Evolutionary conservation across 1,140 invertebrate genomes (phyloP).

Genomic region (Formica exsecta): DNA sequence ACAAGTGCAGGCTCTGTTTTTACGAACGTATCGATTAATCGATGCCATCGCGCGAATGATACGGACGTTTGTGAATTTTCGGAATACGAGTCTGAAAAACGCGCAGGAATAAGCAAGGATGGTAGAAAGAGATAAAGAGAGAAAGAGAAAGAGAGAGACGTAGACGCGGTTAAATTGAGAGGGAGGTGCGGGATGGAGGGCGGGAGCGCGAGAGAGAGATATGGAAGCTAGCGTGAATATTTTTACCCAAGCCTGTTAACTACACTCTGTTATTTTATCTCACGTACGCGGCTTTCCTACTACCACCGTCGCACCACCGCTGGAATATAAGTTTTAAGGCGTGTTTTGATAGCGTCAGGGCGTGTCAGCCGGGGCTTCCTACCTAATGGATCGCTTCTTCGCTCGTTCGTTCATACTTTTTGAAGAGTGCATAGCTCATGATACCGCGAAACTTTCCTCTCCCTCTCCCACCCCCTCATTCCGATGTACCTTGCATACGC

Average conservation of each 20-base stretch:
- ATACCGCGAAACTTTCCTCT: constrained; percentile 61
- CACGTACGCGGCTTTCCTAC: constrained; percentile 79
- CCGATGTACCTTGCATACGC: constrained; percentile 18
- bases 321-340: constrained; percentile 85
- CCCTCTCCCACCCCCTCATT: neutral
- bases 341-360: constrained; percentile 85
- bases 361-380: constrained; percentile 82
- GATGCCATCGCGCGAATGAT: constrained; percentile 17
- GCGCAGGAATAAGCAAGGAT: constrained; percentile 45
- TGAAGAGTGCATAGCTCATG: constrained; percentile 73
- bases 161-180: constrained; percentile 48
- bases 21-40: constrained; percentile 32
- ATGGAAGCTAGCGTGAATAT: constrained; percentile 80
- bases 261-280: constrained; percentile 84
- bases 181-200: constrained; percentile 31
- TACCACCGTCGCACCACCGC: constrained; percentile 63
- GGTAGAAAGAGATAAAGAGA: constrained; percentile 21
- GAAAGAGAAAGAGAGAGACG: constrained; percentile 22
- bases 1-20: neutral
- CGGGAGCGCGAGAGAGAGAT: constrained; percentile 53
- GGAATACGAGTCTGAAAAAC: constrained; percentile 33
- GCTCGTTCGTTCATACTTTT: constrained; percentile 77
- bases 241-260: constrained; percentile 83
- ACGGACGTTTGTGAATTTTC: constrained; percentile 27
- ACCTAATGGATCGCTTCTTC: constrained; percentile 83